phyloP scores from a whole-genome alignment of 53 echinoderm and acorn worm genomes.

The Henricia sp. region DNA sequence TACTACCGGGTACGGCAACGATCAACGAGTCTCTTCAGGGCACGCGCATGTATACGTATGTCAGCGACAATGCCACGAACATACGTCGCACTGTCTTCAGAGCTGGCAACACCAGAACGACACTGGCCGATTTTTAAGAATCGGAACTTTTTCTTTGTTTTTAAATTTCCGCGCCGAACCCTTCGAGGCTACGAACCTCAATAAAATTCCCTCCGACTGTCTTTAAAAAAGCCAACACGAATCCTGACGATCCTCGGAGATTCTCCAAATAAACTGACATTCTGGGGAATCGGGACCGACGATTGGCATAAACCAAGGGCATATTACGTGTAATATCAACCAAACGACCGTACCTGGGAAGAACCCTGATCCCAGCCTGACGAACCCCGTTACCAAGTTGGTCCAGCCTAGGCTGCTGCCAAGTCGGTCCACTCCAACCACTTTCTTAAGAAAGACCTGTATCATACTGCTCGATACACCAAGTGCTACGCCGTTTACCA shows the following conservation, averaged over 20 bases:
- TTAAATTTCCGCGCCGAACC: too few relatives aligned
- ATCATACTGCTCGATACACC: neutral
- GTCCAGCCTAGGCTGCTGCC: neutral
- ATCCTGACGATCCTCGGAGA: too few relatives aligned
- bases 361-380: neutral
- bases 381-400: neutral
- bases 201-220: too few relatives aligned
- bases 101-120: too few relatives aligned
- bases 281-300: too few relatives aligned
- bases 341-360: neutral
- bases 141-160: too few relatives aligned
- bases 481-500: neutral
- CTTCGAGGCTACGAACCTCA: too few relatives aligned
- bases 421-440: neutral
- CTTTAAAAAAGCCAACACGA: too few relatives aligned
- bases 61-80: neutral
- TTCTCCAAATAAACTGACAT: too few relatives aligned
- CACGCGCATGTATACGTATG: neutral
- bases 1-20: too few relatives aligned
- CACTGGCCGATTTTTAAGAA: too few relatives aligned
- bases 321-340: neutral
- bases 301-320: neutral
- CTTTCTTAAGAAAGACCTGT: neutral
- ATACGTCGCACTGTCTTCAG: neutral
- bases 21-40: neutral